phyloP scores from a whole-genome alignment of 2,113 vertebrate species.

The Callipepla squamata region DNA sequence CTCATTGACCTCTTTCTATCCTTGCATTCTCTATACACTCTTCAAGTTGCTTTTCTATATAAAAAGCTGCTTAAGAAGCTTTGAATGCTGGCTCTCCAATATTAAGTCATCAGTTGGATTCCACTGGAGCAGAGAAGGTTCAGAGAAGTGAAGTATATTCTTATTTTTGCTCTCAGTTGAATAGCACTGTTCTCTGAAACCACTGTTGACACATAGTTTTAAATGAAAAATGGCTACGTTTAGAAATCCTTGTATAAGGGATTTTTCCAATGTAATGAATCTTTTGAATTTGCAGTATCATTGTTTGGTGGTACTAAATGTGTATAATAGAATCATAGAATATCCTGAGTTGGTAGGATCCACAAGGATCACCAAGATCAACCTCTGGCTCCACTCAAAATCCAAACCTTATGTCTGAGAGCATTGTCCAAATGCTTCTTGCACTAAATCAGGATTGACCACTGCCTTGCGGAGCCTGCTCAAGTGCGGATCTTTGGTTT shows the following conservation, averaged over 20 bases:
- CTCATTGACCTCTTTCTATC: conserved; percentile 39
- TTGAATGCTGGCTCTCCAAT: conserved; percentile 1
- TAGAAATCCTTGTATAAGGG: background rate
- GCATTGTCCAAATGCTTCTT: background rate
- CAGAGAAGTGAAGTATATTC: background rate
- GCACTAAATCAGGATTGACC: background rate
- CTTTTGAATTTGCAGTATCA: background rate
- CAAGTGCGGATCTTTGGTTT: background rate
- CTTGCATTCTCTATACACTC: conserved; percentile 14
- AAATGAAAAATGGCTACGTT: background rate
- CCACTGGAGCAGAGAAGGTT: background rate
- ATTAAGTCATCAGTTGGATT: background rate
- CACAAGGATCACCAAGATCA: background rate
- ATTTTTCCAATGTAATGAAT: background rate
- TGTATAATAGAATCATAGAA: background rate
- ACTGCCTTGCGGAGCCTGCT: background rate
- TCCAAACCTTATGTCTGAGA: background rate
- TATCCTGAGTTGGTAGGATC: background rate
- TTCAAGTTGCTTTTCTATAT: conserved; percentile 10
- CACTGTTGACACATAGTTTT: background rate
- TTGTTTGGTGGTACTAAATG: background rate
- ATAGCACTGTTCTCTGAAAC: background rate
- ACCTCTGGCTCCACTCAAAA: background rate
- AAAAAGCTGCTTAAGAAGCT: background rate
- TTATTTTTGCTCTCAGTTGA: background rate